Conservation (phyloP, 2,113 vertebrate species). For the Willisornis vidua region DNA sequence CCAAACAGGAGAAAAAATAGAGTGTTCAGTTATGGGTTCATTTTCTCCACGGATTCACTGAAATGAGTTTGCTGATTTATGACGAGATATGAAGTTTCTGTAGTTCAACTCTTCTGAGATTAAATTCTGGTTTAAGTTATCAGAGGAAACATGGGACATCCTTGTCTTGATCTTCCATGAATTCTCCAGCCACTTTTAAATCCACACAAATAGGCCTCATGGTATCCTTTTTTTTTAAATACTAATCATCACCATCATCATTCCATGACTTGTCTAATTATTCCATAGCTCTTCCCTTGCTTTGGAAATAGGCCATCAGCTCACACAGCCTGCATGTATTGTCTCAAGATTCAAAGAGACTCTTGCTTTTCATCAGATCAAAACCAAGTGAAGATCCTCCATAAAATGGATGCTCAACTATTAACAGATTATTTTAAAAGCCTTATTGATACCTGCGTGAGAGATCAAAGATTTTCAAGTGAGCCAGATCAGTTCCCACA, state of each 20-base stretch:
- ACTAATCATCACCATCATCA: neutral
- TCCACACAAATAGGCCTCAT: neutral
- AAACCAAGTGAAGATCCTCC: neutral
- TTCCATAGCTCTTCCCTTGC: neutral
- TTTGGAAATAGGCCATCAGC: neutral
- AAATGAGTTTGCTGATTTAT: neutral
- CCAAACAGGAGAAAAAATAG: neutral
- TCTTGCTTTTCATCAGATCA: neutral
- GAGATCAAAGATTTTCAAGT: conserved; percentile 92
- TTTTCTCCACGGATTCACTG: neutral
- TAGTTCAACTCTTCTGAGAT: neutral
- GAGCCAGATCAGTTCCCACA: conserved; percentile 89
- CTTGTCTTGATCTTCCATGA: neutral
- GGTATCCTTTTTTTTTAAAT: neutral
- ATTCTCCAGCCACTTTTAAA: neutral
- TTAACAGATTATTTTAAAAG: neutral
- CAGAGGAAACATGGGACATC: neutral
- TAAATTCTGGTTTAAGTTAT: neutral
- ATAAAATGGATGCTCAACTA: neutral
- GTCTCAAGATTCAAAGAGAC: neutral
- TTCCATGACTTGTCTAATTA: neutral
- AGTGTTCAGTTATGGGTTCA: neutral
- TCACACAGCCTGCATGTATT: neutral
- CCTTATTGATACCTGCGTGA: conserved; percentile 85
- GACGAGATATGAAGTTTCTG: neutral